A percentile compares a stretch with the other conserved stretches of the same genome.
These are phyloP conservation scores for Ptilorrhoa leucosticta DNA, from an alignment of 2,113 vertebrate genomes.

Conservation along the genomic window DNA sequence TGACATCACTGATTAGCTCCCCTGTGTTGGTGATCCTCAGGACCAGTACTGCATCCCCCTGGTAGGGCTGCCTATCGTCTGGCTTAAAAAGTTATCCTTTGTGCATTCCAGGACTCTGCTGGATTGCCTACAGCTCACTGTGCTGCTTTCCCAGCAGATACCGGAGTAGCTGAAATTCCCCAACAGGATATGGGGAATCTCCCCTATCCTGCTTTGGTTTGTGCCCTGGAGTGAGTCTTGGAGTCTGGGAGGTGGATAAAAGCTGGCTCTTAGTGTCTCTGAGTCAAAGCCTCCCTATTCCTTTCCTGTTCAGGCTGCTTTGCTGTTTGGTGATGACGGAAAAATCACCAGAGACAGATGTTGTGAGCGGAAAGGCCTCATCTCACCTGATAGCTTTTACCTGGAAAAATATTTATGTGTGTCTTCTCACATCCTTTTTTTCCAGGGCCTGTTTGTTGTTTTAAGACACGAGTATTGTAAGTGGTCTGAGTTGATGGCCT, in stretches of 20 bases:
- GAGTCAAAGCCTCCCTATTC: neutral
- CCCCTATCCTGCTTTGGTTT: neutral
- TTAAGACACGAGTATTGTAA: neutral
- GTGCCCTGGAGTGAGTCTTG: rapidly evolving
- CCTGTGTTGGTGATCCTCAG: neutral
- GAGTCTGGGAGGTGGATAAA: neutral
- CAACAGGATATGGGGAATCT: neutral
- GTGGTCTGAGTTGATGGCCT: neutral
- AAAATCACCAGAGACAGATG: neutral
- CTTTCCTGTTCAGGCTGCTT: neutral
- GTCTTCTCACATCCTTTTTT: neutral
- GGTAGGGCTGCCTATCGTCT: neutral
- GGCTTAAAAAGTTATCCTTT: neutral
- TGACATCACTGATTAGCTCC: neutral
- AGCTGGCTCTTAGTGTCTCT: neutral
- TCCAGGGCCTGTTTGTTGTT: neutral
- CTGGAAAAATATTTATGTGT: neutral
- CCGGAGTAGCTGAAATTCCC: neutral
- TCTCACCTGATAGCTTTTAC: neutral
- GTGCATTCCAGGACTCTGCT: neutral
- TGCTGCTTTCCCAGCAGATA: neutral
- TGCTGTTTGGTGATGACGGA: neutral
- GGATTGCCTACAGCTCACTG: neutral
- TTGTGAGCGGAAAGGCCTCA: neutral
- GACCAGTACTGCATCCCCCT: neutral